Base-by-base conservation (phyloP, 1,140 invertebrate genomes). In the Aphaenogaster rudis region DNA sequence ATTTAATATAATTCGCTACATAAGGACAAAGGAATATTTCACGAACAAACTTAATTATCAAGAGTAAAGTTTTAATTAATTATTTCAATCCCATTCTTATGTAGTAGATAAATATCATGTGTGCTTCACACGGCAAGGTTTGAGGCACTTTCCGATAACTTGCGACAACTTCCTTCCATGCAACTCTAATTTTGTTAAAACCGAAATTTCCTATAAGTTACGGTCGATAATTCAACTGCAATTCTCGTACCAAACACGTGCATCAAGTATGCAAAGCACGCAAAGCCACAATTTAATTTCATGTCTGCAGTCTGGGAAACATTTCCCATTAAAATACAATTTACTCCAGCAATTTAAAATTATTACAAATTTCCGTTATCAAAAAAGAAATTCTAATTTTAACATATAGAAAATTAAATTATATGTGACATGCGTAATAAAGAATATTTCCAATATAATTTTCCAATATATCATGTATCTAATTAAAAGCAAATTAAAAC, bases 201-300 rank as follows among this genome's bases (percentile, higher is more conserved):
- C 9, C 42, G 13, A 61, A 78, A 78, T 63, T 78, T 61, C 42
- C 76, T 61, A 28, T 63, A 78, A 48, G 15, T 45, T 78, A 33
- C 0, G 15, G 39, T 77, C 54, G 57, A 63, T 78, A 48, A 78
- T 63, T 78, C 15, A 78, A 63, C 39, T 78, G 15, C 8, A 77
- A 78, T 78, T 78, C 8, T 33, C 42, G 21, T 21, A 61, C 2
- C 57, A 61, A 45, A 59, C 21, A 76, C 3, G 33, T 36, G 15
- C 36, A 61, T 61, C 39, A 59, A 45, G 54, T 59, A 78, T 63
- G 57, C 57, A 33, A 45, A 33, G 36, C 42, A 63, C 15, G 15
- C 21, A 21, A 63, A 48, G 21, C 42, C 54, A 63, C 57, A 61
- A 78, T 63, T 61, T 77, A 7, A 45, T 59, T 77, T 78, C 57